Percentiles rank a stretch among this genome's conserved stretches.
Conservation (phyloP, 2,797 vertebrate species). For the Manis javanica region DNA sequence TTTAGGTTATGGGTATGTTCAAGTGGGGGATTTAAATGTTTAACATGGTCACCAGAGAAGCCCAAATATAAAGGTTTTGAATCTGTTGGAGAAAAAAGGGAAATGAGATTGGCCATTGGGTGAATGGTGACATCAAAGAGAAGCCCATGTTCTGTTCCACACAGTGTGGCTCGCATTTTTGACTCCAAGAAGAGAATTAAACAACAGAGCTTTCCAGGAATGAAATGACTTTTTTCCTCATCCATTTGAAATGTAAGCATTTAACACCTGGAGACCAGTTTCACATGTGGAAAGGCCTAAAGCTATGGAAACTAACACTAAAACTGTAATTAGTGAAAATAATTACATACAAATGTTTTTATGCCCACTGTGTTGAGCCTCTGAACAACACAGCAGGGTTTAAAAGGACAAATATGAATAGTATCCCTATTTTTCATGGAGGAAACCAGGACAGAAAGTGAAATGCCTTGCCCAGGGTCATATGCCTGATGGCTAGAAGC, state of each 20-base stretch:
- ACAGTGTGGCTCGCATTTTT: constrained; percentile 43
- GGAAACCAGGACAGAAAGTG: background rate
- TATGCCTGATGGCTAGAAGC: background rate
- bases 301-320: background rate
- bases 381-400: background rate
- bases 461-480: background rate
- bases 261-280: background rate
- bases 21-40: background rate
- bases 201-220: constrained; percentile 77
- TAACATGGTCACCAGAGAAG: constrained; percentile 21
- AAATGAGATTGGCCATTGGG: constrained; percentile 70
- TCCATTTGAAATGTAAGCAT: constrained; percentile 3
- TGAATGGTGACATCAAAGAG: constrained; percentile 59
- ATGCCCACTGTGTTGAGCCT: background rate
- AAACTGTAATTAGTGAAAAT: constrained; percentile 14
- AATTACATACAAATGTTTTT: background rate
- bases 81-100: constrained; percentile 43
- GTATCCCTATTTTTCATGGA: background rate
- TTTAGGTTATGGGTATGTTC: background rate
- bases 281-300: background rate
- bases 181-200: constrained; percentile 59
- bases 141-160: background rate
- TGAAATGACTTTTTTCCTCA: constrained; percentile 22
- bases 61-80: constrained; percentile 10
- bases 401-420: background rate